Evolutionary conservation across 2,888 invertebrate genomes (phyloP), one percentile per base, ranked within the genome.

Genomic region (Drosophila aldrichi): DNA sequence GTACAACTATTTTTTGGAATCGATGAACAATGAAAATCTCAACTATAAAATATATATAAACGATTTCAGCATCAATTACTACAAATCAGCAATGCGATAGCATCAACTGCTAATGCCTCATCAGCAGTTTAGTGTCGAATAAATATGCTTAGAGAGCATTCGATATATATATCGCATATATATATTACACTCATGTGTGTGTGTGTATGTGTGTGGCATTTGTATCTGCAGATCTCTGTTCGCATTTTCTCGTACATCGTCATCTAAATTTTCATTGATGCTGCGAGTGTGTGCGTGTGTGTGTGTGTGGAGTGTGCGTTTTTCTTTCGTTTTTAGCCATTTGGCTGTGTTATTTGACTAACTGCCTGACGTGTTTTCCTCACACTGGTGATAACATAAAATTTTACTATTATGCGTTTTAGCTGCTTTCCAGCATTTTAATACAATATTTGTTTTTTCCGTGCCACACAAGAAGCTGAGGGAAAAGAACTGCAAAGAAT

Each of bases 371-470:
- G 91, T 91, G 90, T 91, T 91, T 88, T 81, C 84, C 79, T 86
- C 82, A 82, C 79, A 78, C 81, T 83, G 82, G 86, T 77, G 88
- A 90, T 91, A 91, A 89, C 91, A 90, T 91, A 91, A 91, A 91
- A 91, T 91, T 91, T 91, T 90, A 91, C 89, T 91, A 87, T 91
- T 90, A 91, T 91, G 91, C 89, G 88, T 85, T 91, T 91, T 89
- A 90, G 89, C 88, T 89, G 89, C 89, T 89, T 85, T 91, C 88
- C 80, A 91, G 90, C 90, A 91, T 90, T 91, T 91, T 90, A 91
- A 91, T 91, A 91, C 85, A 88, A 89, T 82, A 87, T 87, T 87
- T 89, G 84, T 77, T 87, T 87, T 81, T 72, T 76, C 68, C 77
- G 66, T 70, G 71, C 72, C 70, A 44, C 72, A 68, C 61, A 57